A percentile compares a stretch with the other conserved stretches of the same genome.
These are phyloP conservation scores for Cenopis cana DNA, from an alignment of 2,888 invertebrate genomes.

Conservation along the genomic window DNA sequence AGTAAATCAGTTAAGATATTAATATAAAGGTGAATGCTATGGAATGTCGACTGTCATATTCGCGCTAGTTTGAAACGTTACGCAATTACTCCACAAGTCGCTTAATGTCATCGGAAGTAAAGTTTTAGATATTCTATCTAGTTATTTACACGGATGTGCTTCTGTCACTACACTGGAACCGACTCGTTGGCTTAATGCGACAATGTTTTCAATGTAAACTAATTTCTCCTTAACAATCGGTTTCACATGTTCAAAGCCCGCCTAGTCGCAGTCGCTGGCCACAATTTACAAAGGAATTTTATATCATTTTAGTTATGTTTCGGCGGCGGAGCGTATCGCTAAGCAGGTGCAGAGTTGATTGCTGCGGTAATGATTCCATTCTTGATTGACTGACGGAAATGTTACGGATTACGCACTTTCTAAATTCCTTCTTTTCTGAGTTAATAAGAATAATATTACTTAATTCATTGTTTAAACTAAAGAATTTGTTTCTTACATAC, in stretches of 20 bases:
- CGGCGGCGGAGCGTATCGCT: constrained; percentile 31
- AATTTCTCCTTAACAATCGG: constrained; percentile 27
- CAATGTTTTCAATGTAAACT: constrained; percentile 24
- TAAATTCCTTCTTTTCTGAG: constrained; percentile 7
- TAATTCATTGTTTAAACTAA: neutral
- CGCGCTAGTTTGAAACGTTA: too few relatives aligned
- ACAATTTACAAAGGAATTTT: constrained; percentile 28
- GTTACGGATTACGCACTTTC: constrained; percentile 21
- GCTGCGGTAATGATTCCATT: constrained; percentile 35
- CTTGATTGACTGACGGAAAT: constrained; percentile 25
- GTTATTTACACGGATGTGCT: too few relatives aligned
- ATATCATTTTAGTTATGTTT: constrained; percentile 29
- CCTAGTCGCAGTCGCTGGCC: constrained; percentile 35
- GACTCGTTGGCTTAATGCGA: neutral
- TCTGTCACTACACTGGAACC: neutral
- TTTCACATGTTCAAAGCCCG: constrained; percentile 8
- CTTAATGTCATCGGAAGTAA: too few relatives aligned
- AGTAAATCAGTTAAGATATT: too few relatives aligned
- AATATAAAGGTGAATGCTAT: too few relatives aligned
- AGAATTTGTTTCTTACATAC: neutral
- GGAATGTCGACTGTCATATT: too few relatives aligned
- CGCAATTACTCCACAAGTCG: too few relatives aligned
- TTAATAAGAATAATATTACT: neutral
- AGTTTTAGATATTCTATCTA: too few relatives aligned
- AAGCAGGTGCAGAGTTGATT: constrained; percentile 39